A percentile compares a stretch with the other conserved stretches of the same genome.
Evolutionary conservation across 2,888 invertebrate species (phyloP).

Genomic region (Thysanoteuthis rhombus): DNA sequence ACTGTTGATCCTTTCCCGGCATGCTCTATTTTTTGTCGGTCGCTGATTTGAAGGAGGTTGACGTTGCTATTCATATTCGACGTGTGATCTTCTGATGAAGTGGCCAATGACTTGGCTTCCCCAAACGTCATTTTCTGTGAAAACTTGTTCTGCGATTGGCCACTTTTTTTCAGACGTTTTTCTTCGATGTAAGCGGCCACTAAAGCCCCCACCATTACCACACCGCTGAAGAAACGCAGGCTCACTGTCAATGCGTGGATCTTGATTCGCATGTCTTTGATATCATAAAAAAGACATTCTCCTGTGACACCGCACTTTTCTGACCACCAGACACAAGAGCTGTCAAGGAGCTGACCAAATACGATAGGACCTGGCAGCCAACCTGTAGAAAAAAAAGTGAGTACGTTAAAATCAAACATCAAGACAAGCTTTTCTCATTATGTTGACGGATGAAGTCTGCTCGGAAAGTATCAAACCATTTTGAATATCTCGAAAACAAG

Average conservation of each 20-base stretch:
- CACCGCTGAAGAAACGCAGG: not conserved
- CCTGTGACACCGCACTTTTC: conserved; percentile 32
- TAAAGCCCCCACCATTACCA: not conserved
- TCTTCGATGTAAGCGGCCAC: not conserved
- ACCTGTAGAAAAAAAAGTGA: conserved; percentile 24
- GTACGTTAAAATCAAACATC: not conserved
- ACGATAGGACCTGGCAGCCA: conserved; percentile 36
- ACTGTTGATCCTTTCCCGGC: not conserved
- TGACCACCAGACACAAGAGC: conserved; percentile 34
- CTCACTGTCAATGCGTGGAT: not conserved
- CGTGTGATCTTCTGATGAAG: not conserved
- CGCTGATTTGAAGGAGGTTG: not conserved
- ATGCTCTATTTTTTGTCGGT: not conserved
- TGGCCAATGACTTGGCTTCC: not conserved
- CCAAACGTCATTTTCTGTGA: not conserved
- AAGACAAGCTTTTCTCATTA: not conserved
- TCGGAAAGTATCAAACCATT: too few species aligned
- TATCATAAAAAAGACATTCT: conserved; percentile 36
- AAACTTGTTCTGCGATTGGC: not conserved
- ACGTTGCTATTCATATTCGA: not conserved
- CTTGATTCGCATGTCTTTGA: conserved; percentile 31
- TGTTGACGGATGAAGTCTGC: not conserved
- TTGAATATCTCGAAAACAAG: too few species aligned
- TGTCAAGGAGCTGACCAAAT: conserved; percentile 35
- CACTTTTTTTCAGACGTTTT: not conserved